Evolutionary conservation across 2,888 invertebrate species (phyloP).

Genomic region (Conistra vaccinii): DNA sequence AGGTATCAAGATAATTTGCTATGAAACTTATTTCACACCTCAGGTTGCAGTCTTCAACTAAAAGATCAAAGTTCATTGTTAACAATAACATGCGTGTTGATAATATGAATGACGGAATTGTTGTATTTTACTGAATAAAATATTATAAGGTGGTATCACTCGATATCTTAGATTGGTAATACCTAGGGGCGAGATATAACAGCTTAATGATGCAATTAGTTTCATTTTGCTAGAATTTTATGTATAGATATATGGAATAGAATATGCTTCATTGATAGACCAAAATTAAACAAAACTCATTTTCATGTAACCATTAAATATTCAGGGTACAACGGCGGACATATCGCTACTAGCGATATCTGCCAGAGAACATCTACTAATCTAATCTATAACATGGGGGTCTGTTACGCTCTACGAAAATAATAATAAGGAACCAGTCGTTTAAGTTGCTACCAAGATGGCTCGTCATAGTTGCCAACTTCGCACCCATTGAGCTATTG

Average conservation of each 20-base stretch:
- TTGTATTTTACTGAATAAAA: conserved; percentile 5
- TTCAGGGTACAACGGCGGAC: not conserved
- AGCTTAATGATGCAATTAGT: not conserved
- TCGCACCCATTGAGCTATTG: no score
- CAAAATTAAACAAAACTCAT: not conserved
- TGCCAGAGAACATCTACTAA: not conserved
- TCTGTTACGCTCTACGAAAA: not conserved
- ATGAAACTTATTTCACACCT: not conserved
- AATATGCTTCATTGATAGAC: not conserved
- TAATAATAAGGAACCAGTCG: not conserved
- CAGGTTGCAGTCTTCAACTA: not conserved
- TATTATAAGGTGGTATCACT: conserved; percentile 3
- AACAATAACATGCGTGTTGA: not conserved
- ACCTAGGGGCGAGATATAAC: not conserved
- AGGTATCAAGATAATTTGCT: not conserved
- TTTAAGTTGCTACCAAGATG: not conserved
- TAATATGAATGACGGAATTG: not conserved
- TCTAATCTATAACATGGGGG: not conserved
- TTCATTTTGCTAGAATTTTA: not conserved
- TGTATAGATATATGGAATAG: no score
- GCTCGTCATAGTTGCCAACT: not conserved
- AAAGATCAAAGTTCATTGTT: conserved; percentile 19
- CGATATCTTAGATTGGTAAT: conserved; percentile 14
- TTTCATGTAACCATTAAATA: not conserved
- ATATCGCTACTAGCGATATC: not conserved